phyloP scores from a whole-genome alignment of 2,888 invertebrate genomes.

The Nemotelus nigrinus region DNA sequence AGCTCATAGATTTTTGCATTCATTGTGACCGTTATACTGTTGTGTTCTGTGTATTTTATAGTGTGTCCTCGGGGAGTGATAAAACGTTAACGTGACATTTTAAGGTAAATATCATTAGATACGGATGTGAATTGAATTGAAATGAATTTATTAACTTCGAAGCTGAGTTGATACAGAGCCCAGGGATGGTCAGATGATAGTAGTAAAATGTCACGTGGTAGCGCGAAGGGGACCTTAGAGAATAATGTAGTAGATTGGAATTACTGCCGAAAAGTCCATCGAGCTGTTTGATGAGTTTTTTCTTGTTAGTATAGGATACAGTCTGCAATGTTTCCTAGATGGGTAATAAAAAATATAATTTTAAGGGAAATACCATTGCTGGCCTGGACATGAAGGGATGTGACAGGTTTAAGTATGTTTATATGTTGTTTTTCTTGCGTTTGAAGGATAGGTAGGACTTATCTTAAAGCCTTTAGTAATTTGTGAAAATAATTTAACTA shows the following conservation, averaged over 20 bases:
- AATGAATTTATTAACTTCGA: slow-evolving; percentile 37
- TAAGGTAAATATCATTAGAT: slow-evolving; percentile 45
- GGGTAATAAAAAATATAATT: too few species aligned
- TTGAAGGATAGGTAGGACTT: too few species aligned
- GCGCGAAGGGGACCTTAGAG: background rate
- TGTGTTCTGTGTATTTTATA: slow-evolving; percentile 35
- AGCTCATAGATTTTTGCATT: background rate
- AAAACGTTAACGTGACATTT: slow-evolving; percentile 52
- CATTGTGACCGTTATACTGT: background rate
- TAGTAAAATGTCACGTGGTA: background rate
- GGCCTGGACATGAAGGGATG: too few species aligned
- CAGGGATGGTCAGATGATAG: background rate
- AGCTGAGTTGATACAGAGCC: background rate
- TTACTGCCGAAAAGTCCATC: background rate
- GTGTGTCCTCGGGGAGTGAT: slow-evolving; percentile 49
- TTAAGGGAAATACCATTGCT: too few species aligned
- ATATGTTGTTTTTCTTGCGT: too few species aligned
- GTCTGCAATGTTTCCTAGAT: too few species aligned
- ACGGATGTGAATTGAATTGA: slow-evolving; percentile 46
- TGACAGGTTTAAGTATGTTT: too few species aligned
- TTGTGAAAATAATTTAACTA: too few species aligned
- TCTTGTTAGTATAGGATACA: too few species aligned
- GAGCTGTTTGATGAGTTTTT: too few species aligned
- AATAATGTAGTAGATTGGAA: background rate
- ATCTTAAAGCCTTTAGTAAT: too few species aligned